These are phyloP conservation scores for Baccha elongata DNA, from an alignment of 2,888 invertebrate genomes.

Conservation along the genomic window DNA sequence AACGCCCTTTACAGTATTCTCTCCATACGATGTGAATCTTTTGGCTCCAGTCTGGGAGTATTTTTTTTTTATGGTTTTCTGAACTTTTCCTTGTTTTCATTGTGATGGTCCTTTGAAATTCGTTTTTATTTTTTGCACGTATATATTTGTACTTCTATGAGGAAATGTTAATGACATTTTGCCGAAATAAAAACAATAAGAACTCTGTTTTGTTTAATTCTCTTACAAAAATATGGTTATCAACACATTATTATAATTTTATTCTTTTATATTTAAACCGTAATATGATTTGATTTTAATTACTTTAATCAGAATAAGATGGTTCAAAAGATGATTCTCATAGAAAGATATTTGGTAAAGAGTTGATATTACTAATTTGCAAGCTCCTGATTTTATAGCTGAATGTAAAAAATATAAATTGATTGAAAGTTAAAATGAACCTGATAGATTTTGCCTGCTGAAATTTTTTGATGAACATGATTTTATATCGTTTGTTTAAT, in stretches of 20 bases:
- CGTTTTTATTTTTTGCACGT: neutral
- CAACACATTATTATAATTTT: neutral
- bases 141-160: neutral
- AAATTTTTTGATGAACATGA: too few relatives aligned
- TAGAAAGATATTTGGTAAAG: too few relatives aligned
- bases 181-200: conserved; percentile 8
- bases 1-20: neutral
- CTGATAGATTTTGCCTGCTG: too few relatives aligned
- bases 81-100: conserved; percentile 18
- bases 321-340: too few relatives aligned
- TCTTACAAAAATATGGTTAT: neutral
- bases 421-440: too few relatives aligned
- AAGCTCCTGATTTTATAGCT: too few relatives aligned
- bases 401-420: too few relatives aligned
- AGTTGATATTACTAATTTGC: too few relatives aligned
- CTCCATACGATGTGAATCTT: neutral
- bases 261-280: neutral
- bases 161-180: conserved; percentile 5
- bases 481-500: too few relatives aligned
- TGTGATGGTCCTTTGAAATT: conserved; percentile 22
- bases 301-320: neutral
- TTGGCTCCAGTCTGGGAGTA: conserved; percentile 28
- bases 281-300: neutral
- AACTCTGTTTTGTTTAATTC: neutral
- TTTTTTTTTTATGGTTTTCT: conserved; percentile 23